These are phyloP conservation scores for Tetragnatha montana DNA, from an alignment of 2,888 invertebrate genomes.

Conservation along the genomic window DNA sequence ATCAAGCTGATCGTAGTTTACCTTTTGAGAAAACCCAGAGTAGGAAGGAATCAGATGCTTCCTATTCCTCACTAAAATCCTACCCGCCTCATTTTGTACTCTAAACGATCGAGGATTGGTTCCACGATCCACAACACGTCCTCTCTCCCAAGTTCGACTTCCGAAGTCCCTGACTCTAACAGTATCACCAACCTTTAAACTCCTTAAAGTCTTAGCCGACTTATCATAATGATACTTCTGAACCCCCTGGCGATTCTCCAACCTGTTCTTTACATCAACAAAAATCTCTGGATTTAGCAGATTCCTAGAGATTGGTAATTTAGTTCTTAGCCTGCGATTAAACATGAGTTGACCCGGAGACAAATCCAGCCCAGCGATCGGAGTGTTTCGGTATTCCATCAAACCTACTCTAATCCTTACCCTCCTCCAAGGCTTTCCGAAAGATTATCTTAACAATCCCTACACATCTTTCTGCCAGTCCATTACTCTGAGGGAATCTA, in stretches of 20 bases:
- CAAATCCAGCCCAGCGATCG: constrained; percentile 21
- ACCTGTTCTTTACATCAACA: neutral
- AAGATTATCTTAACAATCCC: constrained; percentile 32
- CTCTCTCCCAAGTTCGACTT: constrained; percentile 8
- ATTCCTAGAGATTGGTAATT: constrained; percentile 3
- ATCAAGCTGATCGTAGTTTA: too few species aligned
- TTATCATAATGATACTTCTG: constrained; percentile 22
- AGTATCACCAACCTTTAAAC: neutral
- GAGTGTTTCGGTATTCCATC: constrained; percentile 53
- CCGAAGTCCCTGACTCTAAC: constrained; percentile 5
- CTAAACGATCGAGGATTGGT: constrained; percentile 7
- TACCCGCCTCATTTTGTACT: constrained; percentile 10
- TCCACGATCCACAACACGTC: neutral
- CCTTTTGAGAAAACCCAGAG: neutral
- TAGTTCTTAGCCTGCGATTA: constrained; percentile 21
- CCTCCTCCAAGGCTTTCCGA: constrained; percentile 29
- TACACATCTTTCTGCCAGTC: constrained; percentile 40
- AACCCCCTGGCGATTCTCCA: neutral
- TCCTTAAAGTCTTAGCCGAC: neutral
- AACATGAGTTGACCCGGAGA: constrained; percentile 33
- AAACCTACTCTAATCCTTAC: constrained; percentile 23
- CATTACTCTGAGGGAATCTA: constrained; percentile 11
- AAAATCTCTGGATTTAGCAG: constrained; percentile 26
- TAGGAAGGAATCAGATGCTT: constrained; percentile 4
- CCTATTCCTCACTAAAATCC: constrained; percentile 11